Evolutionary conservation across 2,888 invertebrate species (phyloP), one percentile per base, ranked within the genome.

Genomic region (Spodoptera picta): DNA sequence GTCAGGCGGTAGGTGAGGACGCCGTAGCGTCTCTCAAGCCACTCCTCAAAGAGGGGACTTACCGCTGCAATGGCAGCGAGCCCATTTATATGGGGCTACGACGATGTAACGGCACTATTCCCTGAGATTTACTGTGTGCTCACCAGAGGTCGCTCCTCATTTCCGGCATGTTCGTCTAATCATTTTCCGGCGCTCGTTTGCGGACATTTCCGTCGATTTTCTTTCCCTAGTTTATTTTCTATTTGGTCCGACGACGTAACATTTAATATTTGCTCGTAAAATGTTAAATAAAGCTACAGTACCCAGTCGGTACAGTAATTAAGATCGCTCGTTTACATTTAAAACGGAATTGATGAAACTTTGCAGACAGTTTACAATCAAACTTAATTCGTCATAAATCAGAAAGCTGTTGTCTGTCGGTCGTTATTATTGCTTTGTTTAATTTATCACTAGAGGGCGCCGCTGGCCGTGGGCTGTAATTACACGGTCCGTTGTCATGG

Each of bases 311-410:
- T 7, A 36, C 36, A 36, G 27, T 66, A 50, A 60, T 71, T 54
- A 57, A 50, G 60, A 60, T 64, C 36, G 27, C 49, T 63, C 58
- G 56, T 68, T 71, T 44, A 68, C 56, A 60, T 64, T 52, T 71
- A 47, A 45, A 72, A 64, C 53, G 36, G 24, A 68, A 60, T 71
- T 71, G 27, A 57, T 54, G 64, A 42, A 55, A 54, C 10, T 58
- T 51, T n/a, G n/a, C 41, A 31, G 59, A 51, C 68, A 68, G 36
- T 63, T 65, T 53, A 63, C 64, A 67, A 53, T 48, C 59, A 57
- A 67, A 72, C 53, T 74, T 67, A 57, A 62, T 60, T 54, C 50
- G 49, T 50, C 23, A 73, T 79, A 64, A 78, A 79, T 74, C 64
- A 73, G 54, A 45, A 53, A 47, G 52, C 48, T 65, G 69, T 79